Percentiles rank a stretch among this genome's conserved stretches.
Conservation (phyloP, 1,140 invertebrate species). For the Lasioglossum baleicum region DNA sequence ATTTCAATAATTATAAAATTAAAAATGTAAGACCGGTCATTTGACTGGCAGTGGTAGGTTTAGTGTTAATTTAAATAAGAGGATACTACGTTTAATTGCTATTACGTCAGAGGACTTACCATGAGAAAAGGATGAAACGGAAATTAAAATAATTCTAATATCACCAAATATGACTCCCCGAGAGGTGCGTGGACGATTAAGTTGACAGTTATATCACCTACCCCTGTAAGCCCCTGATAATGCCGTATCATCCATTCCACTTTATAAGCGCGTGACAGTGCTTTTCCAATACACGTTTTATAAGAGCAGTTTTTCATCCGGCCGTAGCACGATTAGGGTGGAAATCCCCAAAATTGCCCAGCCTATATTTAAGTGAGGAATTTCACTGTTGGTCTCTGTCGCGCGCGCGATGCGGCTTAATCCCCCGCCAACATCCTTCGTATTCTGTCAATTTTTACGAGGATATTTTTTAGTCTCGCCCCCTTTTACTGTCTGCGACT, state of each 20-base stretch:
- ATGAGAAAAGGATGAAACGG: neutral
- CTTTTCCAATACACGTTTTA: neutral
- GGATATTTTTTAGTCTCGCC: conserved; percentile 45
- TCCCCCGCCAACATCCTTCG: conserved; percentile 32
- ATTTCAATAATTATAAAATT: too few species aligned
- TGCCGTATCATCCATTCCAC: neutral
- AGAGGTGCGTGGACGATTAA: neutral
- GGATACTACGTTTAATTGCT: too few species aligned
- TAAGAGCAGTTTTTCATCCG: neutral
- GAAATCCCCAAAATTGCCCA: neutral
- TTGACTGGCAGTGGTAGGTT: too few species aligned
- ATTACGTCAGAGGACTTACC: neutral
- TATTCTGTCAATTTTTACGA: conserved; percentile 52
- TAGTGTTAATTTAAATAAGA: too few species aligned
- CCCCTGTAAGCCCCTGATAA: neutral
- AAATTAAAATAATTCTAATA: neutral
- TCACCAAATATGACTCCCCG: neutral
- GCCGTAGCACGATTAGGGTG: neutral
- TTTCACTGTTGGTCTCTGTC: conserved; percentile 9
- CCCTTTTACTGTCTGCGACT: conserved; percentile 3
- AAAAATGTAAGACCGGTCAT: too few species aligned
- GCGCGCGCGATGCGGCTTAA: neutral
- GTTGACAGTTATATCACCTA: neutral
- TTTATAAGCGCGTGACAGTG: neutral
- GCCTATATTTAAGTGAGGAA: conserved; percentile 20